A percentile compares a stretch with the other conserved stretches of the same genome.
phyloP scores from a whole-genome alignment of 2,113 vertebrate species.

The Phaetusa simplex region DNA sequence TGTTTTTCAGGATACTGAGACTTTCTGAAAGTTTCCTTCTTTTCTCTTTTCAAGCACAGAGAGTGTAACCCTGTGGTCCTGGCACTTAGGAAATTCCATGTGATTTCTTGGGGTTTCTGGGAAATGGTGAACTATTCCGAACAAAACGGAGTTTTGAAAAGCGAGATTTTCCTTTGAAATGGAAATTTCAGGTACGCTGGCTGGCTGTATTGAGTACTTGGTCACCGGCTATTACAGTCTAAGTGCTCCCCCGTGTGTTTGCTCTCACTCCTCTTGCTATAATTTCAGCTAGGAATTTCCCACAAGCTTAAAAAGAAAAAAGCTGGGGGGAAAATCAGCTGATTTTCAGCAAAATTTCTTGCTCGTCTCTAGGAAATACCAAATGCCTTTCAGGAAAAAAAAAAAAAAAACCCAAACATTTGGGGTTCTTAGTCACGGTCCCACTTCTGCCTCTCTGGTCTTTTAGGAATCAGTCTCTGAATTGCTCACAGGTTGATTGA shows the following conservation, averaged over 20 bases:
- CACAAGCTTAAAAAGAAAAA: background rate
- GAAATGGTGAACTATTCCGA: background rate
- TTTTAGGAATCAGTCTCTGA: background rate
- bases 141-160: background rate
- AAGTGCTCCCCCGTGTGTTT: conserved; percentile 54
- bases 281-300: background rate
- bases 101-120: background rate
- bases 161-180: background rate
- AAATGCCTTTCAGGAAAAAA: background rate
- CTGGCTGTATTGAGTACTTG: background rate
- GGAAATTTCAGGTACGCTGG: background rate
- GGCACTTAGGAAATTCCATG: background rate
- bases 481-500: background rate
- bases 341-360: background rate
- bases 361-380: background rate
- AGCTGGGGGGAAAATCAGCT: background rate
- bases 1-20: background rate
- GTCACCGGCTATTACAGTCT: background rate
- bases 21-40: background rate
- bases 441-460: background rate
- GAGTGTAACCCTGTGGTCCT: background rate
- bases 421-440: background rate
- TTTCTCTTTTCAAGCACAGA: background rate
- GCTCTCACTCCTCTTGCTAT: background rate
- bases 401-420: background rate